phyloP scores from a whole-genome alignment of 2,113 vertebrate genomes.

The Seriola aureovittata region DNA sequence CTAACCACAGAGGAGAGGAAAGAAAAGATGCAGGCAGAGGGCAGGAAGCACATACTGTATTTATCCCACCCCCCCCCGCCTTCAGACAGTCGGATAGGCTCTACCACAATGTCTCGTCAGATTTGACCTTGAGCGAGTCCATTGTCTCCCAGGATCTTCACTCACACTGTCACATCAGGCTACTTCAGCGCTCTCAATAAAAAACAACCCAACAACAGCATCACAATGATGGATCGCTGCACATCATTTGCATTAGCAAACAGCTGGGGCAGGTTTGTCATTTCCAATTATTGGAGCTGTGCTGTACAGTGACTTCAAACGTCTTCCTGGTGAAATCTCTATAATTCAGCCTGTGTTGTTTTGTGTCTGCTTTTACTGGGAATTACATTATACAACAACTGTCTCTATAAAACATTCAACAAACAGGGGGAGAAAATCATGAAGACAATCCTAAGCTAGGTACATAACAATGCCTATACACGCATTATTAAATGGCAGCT shows the following conservation, averaged over 20 bases:
- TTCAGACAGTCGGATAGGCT: conserved; percentile 59
- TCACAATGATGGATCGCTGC: conserved; percentile 60
- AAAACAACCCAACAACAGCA: conserved; percentile 71
- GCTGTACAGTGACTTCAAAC: conserved; percentile 31
- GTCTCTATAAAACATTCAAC: conserved; percentile 31
- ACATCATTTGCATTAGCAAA: conserved; percentile 72
- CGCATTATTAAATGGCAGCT: conserved; percentile 16
- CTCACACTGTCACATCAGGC: conserved; percentile 71
- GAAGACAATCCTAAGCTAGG: background rate
- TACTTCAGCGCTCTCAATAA: conserved; percentile 66
- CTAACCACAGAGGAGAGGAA: conserved; percentile 55
- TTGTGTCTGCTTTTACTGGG: conserved; percentile 30
- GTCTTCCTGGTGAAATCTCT: conserved; percentile 46
- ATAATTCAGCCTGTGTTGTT: conserved; percentile 41
- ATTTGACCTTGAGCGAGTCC: conserved; percentile 77
- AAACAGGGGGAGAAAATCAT: background rate
- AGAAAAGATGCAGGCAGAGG: conserved; percentile 27
- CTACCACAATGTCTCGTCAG: conserved; percentile 64
- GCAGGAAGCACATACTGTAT: conserved; percentile 49
- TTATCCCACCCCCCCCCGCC: conserved; percentile 45
- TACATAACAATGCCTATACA: conserved; percentile 4
- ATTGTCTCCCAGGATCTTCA: conserved; percentile 69
- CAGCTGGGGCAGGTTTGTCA: conserved; percentile 67
- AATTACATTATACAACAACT: conserved; percentile 13
- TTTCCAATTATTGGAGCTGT: conserved; percentile 60